Base-by-base conservation (phyloP, 1,140 invertebrate species). In the Pogonognathellus flavescens region DNA sequence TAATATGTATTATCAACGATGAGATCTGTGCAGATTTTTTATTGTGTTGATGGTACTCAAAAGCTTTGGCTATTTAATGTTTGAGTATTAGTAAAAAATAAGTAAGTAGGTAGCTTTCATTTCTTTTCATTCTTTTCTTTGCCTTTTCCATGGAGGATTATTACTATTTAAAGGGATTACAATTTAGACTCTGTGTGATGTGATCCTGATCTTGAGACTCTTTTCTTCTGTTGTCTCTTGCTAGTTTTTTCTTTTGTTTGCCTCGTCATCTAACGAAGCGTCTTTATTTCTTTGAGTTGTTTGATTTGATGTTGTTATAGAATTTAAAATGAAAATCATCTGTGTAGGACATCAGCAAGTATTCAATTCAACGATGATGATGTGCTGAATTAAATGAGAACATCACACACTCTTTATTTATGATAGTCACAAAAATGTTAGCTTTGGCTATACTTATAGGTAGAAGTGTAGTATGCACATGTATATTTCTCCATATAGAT, bases 61-160 rank as follows among this genome's bases (percentile, higher is more conserved):
- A 41, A 41, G 31, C 31, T 41, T 3, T 41, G 31, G 31, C 6
- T 41, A 6, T 41, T 41, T 41, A 41, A 41, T 41, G 31, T 41
- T 1, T 41, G 31, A 57, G 11, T 57, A 57, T 13, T n/a, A 31
- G 16, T 41, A n/a, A 76, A 76, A 49, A 76, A n/a, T 76, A 76
- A 76, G 70, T 31, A 76, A 76, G 70, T 76, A 76, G 70, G 70
- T 50, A 76, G 41, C 70, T 76, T 76, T 76, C 70, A 76, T 76
- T 76, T 76, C 70, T 50, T 76, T 76, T 76, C 62, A 66, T 66
- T 25, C 62, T 66, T 66, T 66, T 66, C 62, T 66, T 66, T 25
- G 13, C 9, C 5, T 66, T 66, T 66, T 31, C 9, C 62, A 66
- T 20, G 62, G 22, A 66, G 62, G 7, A 66, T 66, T 66, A 20